Evolutionary conservation across 2,113 vertebrate species (phyloP).

Genomic region (Campylorhamphus procurvoides): DNA sequence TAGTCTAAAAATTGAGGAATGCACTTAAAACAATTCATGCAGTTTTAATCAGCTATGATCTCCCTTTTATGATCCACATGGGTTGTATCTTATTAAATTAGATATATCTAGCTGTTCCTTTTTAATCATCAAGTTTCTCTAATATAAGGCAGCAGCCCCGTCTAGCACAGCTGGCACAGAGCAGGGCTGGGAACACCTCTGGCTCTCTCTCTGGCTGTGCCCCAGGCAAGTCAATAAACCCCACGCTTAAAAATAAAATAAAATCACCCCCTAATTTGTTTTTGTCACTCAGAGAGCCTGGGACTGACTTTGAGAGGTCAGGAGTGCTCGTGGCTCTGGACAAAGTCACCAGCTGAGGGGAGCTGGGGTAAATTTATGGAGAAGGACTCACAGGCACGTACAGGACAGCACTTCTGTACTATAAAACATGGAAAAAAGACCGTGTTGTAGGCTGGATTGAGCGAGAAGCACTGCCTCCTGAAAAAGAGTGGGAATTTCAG

Average conservation of each 20-base stretch:
- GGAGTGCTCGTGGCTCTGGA: background rate
- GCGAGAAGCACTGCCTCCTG: background rate
- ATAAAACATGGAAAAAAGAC: background rate
- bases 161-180: conserved; percentile 26
- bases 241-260: background rate
- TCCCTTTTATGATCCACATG: conserved; percentile 71
- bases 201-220: background rate
- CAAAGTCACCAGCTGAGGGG: background rate
- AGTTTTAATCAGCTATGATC: conserved; percentile 71
- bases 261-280: background rate
- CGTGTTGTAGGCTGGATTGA: background rate
- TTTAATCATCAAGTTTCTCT: conserved; percentile 58
- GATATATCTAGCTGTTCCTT: conserved; percentile 56
- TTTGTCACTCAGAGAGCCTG: background rate
- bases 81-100: conserved; percentile 67
- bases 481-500: background rate
- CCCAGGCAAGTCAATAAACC: background rate
- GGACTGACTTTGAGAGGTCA: background rate
- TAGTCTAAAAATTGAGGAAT: conserved; percentile 66
- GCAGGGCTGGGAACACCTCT: background rate
- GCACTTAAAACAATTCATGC: conserved; percentile 71
- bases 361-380: background rate
- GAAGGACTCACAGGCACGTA: background rate
- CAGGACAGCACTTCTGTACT: background rate
- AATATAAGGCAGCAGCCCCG: conserved; percentile 34